Base-by-base conservation (phyloP, 1,140 invertebrate species). In the Stenopsyche tienmushanensis region DNA sequence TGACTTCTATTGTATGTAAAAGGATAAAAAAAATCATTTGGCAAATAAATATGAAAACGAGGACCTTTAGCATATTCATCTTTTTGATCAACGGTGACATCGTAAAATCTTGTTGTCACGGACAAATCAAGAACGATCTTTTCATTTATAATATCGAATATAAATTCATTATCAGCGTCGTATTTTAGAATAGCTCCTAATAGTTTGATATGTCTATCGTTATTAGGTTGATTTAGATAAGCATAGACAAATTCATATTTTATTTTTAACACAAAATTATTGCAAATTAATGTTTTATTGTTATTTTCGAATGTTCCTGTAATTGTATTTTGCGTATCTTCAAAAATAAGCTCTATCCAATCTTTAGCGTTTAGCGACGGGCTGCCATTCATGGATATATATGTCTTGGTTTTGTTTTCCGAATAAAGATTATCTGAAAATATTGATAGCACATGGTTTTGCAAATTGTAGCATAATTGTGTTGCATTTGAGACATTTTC, bases 21-120 rank as follows among this genome's bases (percentile, higher is more conserved):
- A 24, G 88, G 88, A 74, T 89, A 89, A 73, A 89, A 89, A 73
- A 89, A 90, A 72, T 89, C 87, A 55, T 82, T 78, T 1, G 88
- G 88, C 9, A 89, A 76, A 72, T 82, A 82, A 34, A 87, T 78
- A 62, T 86, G 81, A 59, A 87, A 78, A 47, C 83, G 81, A 29
- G 87, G 85, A 20, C 83, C 81, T 60, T 83, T 80, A 18, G 83
- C 84, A 70, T 84, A 84, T 50, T 80, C 76, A 42, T 78, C 79
- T 17, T 77, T 75, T 0, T 83, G 78, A 8, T 80, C 76, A 15
- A 72, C 75, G 0, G 84, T 85, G 9, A 83, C 75, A 71, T 88
- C 86, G 20, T 83, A 78, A 74, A 88, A 90, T 23, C 74, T 77
- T 0, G 86, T 83, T 3, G 75, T 41, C 25, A 75, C 53, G 1